Base-by-base conservation (phyloP, 2,797 vertebrate species). In the Acestrorhynchus altus region DNA sequence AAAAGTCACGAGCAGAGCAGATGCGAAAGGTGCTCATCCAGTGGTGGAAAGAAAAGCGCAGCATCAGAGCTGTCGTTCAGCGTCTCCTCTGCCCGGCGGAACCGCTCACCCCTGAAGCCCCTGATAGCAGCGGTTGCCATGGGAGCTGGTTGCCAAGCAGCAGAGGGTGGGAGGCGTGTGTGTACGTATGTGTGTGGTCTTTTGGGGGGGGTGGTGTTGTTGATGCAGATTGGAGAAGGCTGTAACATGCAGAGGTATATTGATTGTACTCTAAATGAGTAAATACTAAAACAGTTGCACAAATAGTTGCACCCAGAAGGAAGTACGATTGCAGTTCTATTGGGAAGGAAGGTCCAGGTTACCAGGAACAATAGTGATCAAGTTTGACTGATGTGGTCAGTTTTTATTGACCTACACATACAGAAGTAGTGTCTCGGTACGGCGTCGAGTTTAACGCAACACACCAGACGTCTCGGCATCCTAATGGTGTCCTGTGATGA, bases 121-220 rank as follows among this genome's bases (percentile, higher is more conserved):
- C 85, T 85, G 85, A 84, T 81, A 85, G 81, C 76, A 81, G 85
- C 84, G 60, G 93, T 95, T 94, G 89, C 93, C 88, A 94, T 93
- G 93, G 90, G 89, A 93, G 91, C 88, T 16, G 81, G 92, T 91
- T 90, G 87, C 91, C 87, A 93, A 87, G 90, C 88, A 91, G 84
- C 87, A 79, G 75, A 81, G 83, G 15, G 35, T 83, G 86, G 83
- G 76, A 78, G 39, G 68, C 39, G 46, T 54, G 56, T 47, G 71
- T 60, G 56, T 51, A 59, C 40, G 35, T 12, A 40, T 47, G 60
- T 66, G 60, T 72, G 59, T 54, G 63, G 72, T 79, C 76, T 71
- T 77, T 79, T 40, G 63, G 68, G 76, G 69, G 69, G 77, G 40
- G 18, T n/a, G 67, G 28, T 64, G 56, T 66, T 78, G 68, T 72